Base-by-base conservation (phyloP, 2,888 invertebrate genomes). In the Cerastis leucographa region DNA sequence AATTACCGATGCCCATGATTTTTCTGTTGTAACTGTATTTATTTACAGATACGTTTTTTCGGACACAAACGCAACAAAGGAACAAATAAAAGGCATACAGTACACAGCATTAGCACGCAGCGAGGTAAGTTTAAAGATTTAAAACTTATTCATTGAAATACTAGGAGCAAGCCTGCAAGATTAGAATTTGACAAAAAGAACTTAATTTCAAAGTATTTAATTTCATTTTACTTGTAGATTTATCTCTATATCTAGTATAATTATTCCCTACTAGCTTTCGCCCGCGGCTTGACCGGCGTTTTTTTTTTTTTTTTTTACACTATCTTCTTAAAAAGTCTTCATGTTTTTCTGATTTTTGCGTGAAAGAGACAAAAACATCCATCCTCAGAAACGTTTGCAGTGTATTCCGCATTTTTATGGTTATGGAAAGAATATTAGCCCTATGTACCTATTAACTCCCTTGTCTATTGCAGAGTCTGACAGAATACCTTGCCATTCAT, bases 401-500 rank as follows among this genome's bases (percentile, higher is more conserved):
- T 35, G 35, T 35, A 35, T 35, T 35, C 35, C 35, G 35, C 35
- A 35, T 25, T 56, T 25, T 25, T 14, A 25, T 14, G 14, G 6
- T 51, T 40, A 40, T 40, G 4, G 44, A 3, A 51, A 51, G 4
- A 51, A n/a, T n/a, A 54, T n/a, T n/a, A 19, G 4, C n/a, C n/a
- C 11, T 6, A 11, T n/a, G 54, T n/a, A n/a, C n/a, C n/a, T n/a
- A 29, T 19, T 61, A 35, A n/a, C 19, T 25, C 17, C 4, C 8
- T 56, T 46, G 9, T 40, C 4, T 66, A 68, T 89, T 90, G 17
- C 89, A 96, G 94, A 94, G 93, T 83, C 80, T 95, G 22, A 92
- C 91, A 2, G 94, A 95, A 76, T 96, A 95, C 74, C 84, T 96
- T 25, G 91, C 93, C 19, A 93, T 93, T 0, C 91, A 94, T 0